Evolutionary conservation across 2,888 invertebrate species (phyloP), one percentile per base, ranked within the genome.

Genomic region (Cremastobaeus sp.): DNA sequence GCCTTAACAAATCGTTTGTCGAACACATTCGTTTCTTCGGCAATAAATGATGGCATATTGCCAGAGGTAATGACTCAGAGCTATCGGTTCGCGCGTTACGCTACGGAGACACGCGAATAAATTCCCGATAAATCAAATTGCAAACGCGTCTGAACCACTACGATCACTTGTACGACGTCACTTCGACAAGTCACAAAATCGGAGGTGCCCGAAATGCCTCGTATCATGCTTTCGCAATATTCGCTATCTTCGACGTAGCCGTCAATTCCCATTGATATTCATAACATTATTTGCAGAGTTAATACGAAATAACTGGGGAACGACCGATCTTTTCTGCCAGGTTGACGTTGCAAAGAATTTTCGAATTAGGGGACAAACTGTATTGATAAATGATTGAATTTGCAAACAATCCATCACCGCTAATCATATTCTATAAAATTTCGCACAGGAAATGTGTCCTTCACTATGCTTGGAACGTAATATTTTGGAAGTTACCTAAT

Each of bases 21-120:
- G 77, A 77, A 79, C 76, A 50, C 62, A 64, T 75, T 62, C 69
- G 70, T 77, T 62, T 43, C 39, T 50, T 59, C 72, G 54, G 64
- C 52, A 66, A 77, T 76, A 72, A 64, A 43, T 69, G 73, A 54
- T 81, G 79, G 81, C 79, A 55, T 21, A 0, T 21, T 76, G 80
- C 80, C 81, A 81, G 65, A 48, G 60, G 43, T 30, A 62, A 78
- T 68, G 76, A 65, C 41, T 73, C 76, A 57, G 34, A 30, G 14
- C 47, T 48, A 32, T 62, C 52, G 43, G 60, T 55, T 52, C 41
- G 48, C 55, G 43, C 34, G 34, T 54, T 25, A 34, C 28, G 28
- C 9, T n/a, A 12, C 37, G 28, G 15, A 30, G 28, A 50, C 43
- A 37, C 37, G 62, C 37, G 59, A 43, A 50, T 39, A 41, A 47